phyloP scores from a whole-genome alignment of 35 echinoderm and acorn worm genomes.

The Apostichopus parvimensis region DNA sequence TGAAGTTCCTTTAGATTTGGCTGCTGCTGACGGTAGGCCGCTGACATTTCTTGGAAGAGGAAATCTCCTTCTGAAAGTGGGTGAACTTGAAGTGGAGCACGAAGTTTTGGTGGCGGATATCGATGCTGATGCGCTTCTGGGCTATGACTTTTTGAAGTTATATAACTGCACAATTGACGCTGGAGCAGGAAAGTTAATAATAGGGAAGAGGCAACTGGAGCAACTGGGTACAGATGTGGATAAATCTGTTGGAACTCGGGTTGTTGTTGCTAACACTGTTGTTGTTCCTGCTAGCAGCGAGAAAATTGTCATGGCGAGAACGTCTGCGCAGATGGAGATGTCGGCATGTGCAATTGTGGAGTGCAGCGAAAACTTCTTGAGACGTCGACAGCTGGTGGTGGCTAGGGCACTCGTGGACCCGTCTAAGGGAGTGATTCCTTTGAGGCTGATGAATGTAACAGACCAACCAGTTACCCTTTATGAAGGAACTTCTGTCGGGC shows the following conservation, averaged over 20 bases:
- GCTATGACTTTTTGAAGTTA: slow-evolving; percentile 15
- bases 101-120: slow-evolving; percentile 21
- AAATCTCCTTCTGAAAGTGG: neutral
- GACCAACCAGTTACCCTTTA: slow-evolving; percentile 18
- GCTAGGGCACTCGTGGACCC: no score
- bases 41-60: slow-evolving; percentile 16
- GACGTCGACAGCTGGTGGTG: neutral
- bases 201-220: neutral
- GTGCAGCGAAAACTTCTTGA: neutral
- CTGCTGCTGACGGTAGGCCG: slow-evolving; percentile 5
- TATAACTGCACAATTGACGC: slow-evolving; percentile 21
- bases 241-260: neutral
- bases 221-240: no score
- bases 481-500: slow-evolving; percentile 19
- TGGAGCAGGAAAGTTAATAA: neutral
- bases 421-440: slow-evolving; percentile 4
- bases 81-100: slow-evolving; percentile 4
- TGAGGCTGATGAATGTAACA: slow-evolving; percentile 17
- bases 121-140: slow-evolving; percentile 2
- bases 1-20: neutral
- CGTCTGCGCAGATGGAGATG: neutral
- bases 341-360: neutral
- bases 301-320: neutral
- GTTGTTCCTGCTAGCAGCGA: neutral
- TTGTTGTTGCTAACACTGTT: neutral